phyloP scores from a whole-genome alignment of 2,888 invertebrate genomes.

The Toxonevra muliebris region DNA sequence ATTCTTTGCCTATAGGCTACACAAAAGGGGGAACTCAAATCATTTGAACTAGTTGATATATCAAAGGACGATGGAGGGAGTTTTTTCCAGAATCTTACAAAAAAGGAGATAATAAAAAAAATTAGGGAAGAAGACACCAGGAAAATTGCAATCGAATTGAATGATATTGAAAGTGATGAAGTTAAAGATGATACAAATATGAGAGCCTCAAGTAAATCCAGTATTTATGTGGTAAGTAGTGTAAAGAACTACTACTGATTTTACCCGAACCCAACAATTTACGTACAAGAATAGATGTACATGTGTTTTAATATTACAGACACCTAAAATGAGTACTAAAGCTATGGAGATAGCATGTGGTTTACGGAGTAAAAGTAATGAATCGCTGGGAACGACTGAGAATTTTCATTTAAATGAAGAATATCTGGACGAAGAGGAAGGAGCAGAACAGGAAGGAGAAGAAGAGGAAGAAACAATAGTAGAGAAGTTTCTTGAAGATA shows the following conservation, averaged over 20 bases:
- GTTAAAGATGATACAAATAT: conserved; percentile 23
- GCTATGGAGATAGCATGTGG: background rate
- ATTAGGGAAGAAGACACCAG: conserved; percentile 32
- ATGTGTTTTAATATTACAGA: no score
- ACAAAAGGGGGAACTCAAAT: conserved; percentile 35
- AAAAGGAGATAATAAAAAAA: conserved; percentile 39
- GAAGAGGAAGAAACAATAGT: background rate
- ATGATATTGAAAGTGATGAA: conserved; percentile 30
- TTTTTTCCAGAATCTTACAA: conserved; percentile 40
- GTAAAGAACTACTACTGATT: no score
- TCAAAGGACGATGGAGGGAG: conserved; percentile 32
- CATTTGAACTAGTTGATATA: conserved; percentile 41
- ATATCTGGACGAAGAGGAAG: conserved; percentile 1
- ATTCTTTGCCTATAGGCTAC: conserved; percentile 36
- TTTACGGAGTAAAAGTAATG: background rate
- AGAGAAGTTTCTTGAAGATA: background rate
- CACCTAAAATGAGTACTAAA: background rate
- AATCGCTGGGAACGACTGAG: background rate
- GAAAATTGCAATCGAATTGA: background rate
- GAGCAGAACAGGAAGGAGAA: background rate
- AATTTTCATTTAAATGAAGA: background rate
- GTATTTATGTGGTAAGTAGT: no score
- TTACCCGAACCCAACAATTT: no score
- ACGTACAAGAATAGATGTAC: no score
- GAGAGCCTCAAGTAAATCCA: no score